Base-by-base conservation (phyloP, 2,113 vertebrate genomes). In the Sinocyclocheilus rhinocerous region DNA sequence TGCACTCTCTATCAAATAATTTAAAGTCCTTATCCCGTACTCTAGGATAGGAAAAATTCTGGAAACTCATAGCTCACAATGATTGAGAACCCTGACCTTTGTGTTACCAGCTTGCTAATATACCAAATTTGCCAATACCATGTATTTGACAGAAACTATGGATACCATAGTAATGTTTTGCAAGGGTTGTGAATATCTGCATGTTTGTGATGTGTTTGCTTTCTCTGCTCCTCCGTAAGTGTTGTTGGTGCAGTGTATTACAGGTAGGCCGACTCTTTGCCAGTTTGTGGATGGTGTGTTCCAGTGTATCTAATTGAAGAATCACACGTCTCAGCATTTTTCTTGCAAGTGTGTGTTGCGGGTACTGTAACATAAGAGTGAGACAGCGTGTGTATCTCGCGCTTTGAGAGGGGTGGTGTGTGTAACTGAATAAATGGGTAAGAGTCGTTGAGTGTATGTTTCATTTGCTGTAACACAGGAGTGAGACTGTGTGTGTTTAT, bases 401-500 rank as follows among this genome's bases (percentile, higher is more conserved):
- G 42, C 84, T 87, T 91, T 65, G 78, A 81, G 57, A 18, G 85
- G 20, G 84, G 80, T 70, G 83, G 67, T 81, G 82, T 84, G 79
- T 84, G 84, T 76, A 85, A 80, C 84, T 76, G 84, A 55, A 82
- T 83, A 81, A 67, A 88, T 18, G 76, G 86, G 89, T 87, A 81
- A 69, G 89, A 88, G 84, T 86, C 36, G 83, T 90, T 89, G 88
- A 92, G 88, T 83, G 36, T 79, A 76, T 86, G 90, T 91, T 92
- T 88, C 87, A 89, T 88, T 87, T 50, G 39, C 88, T 87, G 87
- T 83, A 84, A 90, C 85, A 83, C 87, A 76, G 83, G 76, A 85
- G 83, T 93, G 92, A 92, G 91, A 92, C 91, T 90, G 91, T 92
- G 1, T 86, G 91, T 92, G 93, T 93, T 94, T 95, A 95, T 95